Percentiles rank a stretch among this genome's conserved stretches.
These are phyloP conservation scores for Fopius arisanus DNA, from an alignment of 1,140 invertebrate species.

Conservation along the genomic window DNA sequence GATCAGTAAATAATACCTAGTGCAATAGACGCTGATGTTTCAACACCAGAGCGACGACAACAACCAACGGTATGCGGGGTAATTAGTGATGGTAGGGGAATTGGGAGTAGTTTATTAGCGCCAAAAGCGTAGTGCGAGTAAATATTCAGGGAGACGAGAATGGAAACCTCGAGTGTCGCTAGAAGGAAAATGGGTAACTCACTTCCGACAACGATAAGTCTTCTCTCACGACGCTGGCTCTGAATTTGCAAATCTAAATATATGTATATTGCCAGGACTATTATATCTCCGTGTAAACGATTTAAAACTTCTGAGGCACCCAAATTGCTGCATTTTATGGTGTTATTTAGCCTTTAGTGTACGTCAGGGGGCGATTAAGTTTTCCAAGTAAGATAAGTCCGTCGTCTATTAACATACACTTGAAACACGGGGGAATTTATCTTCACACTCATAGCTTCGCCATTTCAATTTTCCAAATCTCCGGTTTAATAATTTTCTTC, in stretches of 20 bases:
- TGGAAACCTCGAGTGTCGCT: neutral
- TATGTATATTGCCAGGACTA: neutral
- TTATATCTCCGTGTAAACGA: neutral
- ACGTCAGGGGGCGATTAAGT: neutral
- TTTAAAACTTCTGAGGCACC: neutral
- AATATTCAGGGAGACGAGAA: conserved; percentile 23
- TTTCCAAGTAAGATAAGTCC: neutral
- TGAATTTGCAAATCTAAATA: conserved; percentile 8
- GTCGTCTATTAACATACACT: too few species aligned
- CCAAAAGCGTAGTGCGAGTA: conserved; percentile 18
- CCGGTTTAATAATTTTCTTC: too few species aligned
- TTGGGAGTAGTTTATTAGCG: conserved; percentile 24
- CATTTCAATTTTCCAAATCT: too few species aligned
- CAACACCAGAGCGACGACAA: neutral
- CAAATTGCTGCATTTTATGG: neutral
- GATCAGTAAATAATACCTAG: neutral
- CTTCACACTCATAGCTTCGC: too few species aligned
- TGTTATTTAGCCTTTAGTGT: neutral
- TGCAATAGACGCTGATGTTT: neutral
- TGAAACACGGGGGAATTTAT: too few species aligned
- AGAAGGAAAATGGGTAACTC: conserved; percentile 16
- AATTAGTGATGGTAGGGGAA: conserved; percentile 20
- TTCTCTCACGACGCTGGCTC: neutral
- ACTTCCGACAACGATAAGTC: conserved; percentile 11
- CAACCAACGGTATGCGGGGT: neutral